Evolutionary conservation across 2,888 invertebrate species (phyloP).

Genomic region (Plebejus melissa): DNA sequence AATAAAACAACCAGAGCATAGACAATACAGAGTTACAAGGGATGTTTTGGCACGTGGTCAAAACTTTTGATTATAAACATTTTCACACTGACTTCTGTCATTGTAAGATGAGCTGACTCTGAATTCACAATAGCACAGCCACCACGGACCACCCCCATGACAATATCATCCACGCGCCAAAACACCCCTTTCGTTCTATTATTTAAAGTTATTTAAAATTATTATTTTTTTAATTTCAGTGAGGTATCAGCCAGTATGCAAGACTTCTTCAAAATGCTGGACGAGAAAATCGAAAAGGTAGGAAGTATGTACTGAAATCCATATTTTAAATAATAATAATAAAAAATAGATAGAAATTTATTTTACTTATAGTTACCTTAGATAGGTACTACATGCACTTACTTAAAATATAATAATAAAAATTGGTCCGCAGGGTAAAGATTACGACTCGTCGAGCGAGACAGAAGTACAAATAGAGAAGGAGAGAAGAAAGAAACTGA

Average conservation of each 20-base stretch:
- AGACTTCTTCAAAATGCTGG: slow-evolving; percentile 95
- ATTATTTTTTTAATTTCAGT: slow-evolving; percentile 75
- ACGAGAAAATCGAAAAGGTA: slow-evolving; percentile 94
- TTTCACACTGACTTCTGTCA: no score
- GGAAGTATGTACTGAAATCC: neutral
- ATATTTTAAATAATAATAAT: neutral
- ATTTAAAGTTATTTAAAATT: neutral
- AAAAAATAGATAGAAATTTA: neutral
- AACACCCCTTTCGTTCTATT: no score
- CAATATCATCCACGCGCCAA: no score
- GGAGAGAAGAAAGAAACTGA: slow-evolving; percentile 82
- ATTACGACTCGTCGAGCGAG: slow-evolving; percentile 89
- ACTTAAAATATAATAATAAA: neutral
- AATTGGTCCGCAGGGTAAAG: slow-evolving; percentile 82
- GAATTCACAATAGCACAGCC: no score
- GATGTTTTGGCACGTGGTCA: no score
- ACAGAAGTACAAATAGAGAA: slow-evolving; percentile 84
- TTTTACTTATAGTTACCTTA: neutral
- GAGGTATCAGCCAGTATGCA: slow-evolving; percentile 93
- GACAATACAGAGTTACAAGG: no score
- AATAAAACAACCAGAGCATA: neutral
- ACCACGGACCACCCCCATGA: no score
- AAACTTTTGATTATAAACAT: no score
- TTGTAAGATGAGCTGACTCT: no score
- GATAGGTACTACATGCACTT: no score